Percentiles rank a stretch among this genome's conserved stretches.
Conservation (phyloP, 2,113 vertebrate genomes). For the Psammodynastes pulverulentus region DNA sequence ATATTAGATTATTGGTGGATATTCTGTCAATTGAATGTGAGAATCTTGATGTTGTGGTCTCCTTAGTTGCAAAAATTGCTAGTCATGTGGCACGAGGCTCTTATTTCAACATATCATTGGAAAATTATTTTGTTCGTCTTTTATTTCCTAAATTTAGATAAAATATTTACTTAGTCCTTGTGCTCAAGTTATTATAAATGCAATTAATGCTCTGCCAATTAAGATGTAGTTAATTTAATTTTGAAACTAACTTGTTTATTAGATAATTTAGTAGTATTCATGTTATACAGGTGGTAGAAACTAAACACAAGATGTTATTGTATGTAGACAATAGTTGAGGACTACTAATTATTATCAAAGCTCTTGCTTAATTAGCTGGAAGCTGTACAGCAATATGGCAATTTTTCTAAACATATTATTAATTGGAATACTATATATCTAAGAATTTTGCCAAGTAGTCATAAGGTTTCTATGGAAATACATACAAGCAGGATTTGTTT, state of each 20-base stretch:
- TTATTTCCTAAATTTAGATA: not conserved
- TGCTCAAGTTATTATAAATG: not conserved
- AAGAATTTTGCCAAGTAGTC: not conserved
- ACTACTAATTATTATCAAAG: not conserved
- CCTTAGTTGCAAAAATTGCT: not conserved
- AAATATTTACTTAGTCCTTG: not conserved
- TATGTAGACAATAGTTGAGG: not conserved
- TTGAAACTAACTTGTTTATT: not conserved
- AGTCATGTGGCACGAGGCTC: not conserved
- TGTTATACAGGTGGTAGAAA: not conserved
- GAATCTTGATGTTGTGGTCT: not conserved
- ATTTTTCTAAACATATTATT: not conserved
- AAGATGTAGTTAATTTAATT: not conserved
- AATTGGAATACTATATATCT: not conserved
- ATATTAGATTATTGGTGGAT: not conserved
- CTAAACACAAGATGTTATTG: not conserved
- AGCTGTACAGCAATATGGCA: not conserved
- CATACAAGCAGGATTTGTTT: not conserved
- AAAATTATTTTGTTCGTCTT: not conserved
- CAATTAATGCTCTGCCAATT: not conserved
- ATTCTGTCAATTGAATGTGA: not conserved
- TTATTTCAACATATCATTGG: not conserved
- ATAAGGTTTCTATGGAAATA: not conserved
- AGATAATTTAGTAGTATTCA: not conserved
- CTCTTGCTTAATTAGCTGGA: not conserved